Evolutionary conservation across 2,797 vertebrate species (phyloP), one percentile per base, ranked within the genome.

Genomic region (Siniperca undulata): DNA sequence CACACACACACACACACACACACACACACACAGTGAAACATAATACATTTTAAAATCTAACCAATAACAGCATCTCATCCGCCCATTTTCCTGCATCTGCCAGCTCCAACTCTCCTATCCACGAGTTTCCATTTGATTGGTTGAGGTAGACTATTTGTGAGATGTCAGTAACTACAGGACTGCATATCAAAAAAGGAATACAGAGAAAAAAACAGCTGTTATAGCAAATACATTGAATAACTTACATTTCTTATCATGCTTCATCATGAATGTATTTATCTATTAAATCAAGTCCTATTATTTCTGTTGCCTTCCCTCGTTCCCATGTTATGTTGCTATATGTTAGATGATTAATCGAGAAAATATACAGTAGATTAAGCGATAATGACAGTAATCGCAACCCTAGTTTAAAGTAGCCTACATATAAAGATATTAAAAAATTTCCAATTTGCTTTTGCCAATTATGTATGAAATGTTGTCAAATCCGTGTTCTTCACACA

Each of bases 101-200:
- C 40, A 92, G 88, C 80, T 94, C 86, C 86, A 96, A 78, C 70
- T 94, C 90, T 53, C 96, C 96, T 0, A 93, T 56, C 95, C 95
- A 97, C 12, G 95, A 70, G 2, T 50, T 81, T 82, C 89, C 91
- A 72, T 77, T 86, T 64, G 83, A 73, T 5, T 88, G 83, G 81
- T 96, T 94, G 56, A 77, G 42, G 70, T 62, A 27, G 42, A 91
- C 81, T 7, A 91, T 91, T 68, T 91, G 90, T 71, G 85, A 86
- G 81, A 94, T 80, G 84, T 80, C 93, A 85, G 87, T 66, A 0
- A 94, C 92, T 58, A 94, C 94, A 68, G 95, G 92, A 85, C 95
- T 95, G 69, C 92, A 77, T 61, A 96, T 36, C 67, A 94, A 72
- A 87, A 97, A 96, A 14, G 95, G 95, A 78, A 96, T 85, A 81